phyloP scores from a whole-genome alignment of 64 coral and sea anemone genomes.

The Platygyra sinensis region DNA sequence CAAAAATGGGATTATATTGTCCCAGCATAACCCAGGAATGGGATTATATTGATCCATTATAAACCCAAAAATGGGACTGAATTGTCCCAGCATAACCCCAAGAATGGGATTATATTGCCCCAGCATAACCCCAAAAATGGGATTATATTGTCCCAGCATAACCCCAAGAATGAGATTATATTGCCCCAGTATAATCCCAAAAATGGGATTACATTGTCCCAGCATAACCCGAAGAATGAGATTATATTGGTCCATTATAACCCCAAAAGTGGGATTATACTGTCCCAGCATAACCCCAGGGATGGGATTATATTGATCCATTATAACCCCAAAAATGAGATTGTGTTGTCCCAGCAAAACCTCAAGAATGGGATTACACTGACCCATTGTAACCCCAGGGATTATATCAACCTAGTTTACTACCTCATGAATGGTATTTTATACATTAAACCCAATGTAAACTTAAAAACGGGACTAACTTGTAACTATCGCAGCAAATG shows the following conservation, averaged over 20 bases:
- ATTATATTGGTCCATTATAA: neutral
- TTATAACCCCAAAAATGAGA: neutral
- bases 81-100: too few relatives aligned
- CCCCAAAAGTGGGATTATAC: neutral
- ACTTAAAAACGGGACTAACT: conserved; percentile 16
- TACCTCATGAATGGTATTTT: conserved; percentile 1
- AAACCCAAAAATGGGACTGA: too few relatives aligned
- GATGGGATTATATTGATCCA: neutral
- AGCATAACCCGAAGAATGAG: too few relatives aligned
- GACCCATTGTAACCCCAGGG: conserved; percentile 30
- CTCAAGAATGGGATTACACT: neutral
- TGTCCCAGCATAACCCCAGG: neutral
- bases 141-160: too few relatives aligned
- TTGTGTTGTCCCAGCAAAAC: neutral
- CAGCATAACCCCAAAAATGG: too few relatives aligned
- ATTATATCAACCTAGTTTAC: neutral
- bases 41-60: too few relatives aligned
- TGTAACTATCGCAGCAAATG: neutral
- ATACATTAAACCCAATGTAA: conserved; percentile 19
- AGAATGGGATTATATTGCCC: too few relatives aligned
- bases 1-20: too few relatives aligned
- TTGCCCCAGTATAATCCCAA: too few relatives aligned
- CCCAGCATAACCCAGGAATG: too few relatives aligned
- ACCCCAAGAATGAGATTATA: too few relatives aligned
- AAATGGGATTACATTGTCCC: too few relatives aligned